Conservation (phyloP, 2,888 invertebrate genomes). For the Elmis aenea region DNA sequence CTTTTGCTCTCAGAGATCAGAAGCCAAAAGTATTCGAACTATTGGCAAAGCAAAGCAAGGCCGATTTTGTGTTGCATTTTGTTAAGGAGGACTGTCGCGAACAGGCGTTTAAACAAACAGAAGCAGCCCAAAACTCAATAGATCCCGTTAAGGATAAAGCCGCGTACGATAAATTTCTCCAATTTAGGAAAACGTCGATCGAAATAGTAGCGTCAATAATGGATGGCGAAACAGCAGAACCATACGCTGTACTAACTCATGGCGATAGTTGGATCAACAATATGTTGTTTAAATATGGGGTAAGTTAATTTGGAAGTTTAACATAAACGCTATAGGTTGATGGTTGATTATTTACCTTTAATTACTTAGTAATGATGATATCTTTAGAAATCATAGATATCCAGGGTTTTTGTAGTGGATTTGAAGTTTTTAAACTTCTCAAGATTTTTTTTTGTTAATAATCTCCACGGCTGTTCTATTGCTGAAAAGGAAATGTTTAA, state of each 20-base stretch:
- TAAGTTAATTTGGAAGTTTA: no score
- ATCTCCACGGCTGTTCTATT: no score
- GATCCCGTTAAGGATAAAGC: slow-evolving; percentile 9
- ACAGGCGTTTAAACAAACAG: neutral
- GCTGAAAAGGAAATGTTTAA: no score
- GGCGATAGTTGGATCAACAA: slow-evolving; percentile 11
- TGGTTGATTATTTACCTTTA: no score
- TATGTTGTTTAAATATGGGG: slow-evolving; percentile 12
- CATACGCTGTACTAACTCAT: slow-evolving; percentile 7
- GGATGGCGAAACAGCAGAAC: neutral
- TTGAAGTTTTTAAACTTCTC: no score
- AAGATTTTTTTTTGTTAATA: no score
- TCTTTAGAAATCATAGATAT: no score
- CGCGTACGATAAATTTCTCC: slow-evolving; percentile 10
- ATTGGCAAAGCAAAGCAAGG: slow-evolving; percentile 14
- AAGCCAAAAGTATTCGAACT: slow-evolving; percentile 23
- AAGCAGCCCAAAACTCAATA: slow-evolving; percentile 5
- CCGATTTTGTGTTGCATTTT: slow-evolving; percentile 14
- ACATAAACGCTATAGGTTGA: no score
- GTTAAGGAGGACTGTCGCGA: neutral
- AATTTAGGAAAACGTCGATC: slow-evolving; percentile 9
- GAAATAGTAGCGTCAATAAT: slow-evolving; percentile 2
- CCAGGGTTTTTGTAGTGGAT: no score
- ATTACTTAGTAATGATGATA: no score
- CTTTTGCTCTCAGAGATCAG: slow-evolving; percentile 28